Percentiles rank a stretch among this genome's conserved stretches.
phyloP scores from a whole-genome alignment of 2,888 invertebrate genomes.

The Zaprionus obscuricornis region DNA sequence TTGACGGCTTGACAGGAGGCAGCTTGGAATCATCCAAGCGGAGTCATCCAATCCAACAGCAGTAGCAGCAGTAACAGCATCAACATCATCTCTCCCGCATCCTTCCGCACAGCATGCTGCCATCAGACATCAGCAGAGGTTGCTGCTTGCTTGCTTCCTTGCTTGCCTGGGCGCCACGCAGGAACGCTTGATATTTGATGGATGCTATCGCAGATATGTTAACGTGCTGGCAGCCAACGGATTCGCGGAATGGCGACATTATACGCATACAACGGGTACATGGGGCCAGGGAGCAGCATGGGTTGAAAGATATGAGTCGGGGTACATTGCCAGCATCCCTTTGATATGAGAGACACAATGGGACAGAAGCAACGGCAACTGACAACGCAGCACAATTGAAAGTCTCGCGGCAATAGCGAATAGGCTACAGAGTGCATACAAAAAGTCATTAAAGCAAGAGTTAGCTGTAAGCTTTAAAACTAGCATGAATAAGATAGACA shows the following conservation, averaged over 20 bases:
- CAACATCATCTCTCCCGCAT: neutral
- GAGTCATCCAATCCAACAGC: too few relatives aligned
- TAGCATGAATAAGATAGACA: too few relatives aligned
- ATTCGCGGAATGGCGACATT: slow-evolving; percentile 48
- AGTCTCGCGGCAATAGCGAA: too few relatives aligned
- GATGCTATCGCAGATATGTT: slow-evolving; percentile 72
- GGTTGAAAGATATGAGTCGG: too few relatives aligned
- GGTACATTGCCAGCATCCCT: slow-evolving; percentile 35
- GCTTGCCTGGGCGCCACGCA: too few relatives aligned
- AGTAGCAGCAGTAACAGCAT: slow-evolving; percentile 13
- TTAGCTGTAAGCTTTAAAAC: neutral
- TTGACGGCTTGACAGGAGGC: slow-evolving; percentile 50
- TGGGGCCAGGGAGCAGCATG: neutral
- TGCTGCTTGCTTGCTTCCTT: too few relatives aligned
- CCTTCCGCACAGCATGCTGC: slow-evolving; percentile 19
- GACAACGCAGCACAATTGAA: slow-evolving; percentile 36
- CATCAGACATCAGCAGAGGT: too few relatives aligned
- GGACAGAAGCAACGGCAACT: too few relatives aligned
- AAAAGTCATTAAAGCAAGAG: slow-evolving; percentile 1
- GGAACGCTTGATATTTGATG: slow-evolving; percentile 70
- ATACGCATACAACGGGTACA: slow-evolving; percentile 19
- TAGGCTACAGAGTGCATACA: too few relatives aligned
- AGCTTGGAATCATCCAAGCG: slow-evolving; percentile 31
- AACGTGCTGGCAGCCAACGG: slow-evolving; percentile 60
- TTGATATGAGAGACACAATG: slow-evolving; percentile 51